Base-by-base conservation (phyloP, 2,888 invertebrate species). In the Charanyca ferruginea region DNA sequence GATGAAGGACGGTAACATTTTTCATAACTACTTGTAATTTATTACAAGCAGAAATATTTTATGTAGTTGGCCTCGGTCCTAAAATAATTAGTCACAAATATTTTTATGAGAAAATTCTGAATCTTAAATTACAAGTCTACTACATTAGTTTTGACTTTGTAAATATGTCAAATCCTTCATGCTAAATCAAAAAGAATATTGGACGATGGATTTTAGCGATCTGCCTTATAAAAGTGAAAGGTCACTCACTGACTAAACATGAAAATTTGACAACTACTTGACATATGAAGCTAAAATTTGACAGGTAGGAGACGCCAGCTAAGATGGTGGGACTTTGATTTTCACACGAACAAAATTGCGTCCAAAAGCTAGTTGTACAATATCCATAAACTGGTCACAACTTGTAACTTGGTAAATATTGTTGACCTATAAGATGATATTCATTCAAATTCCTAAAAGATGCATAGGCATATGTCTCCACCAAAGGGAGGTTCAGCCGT, bases 31-130 rank as follows among this genome's bases (percentile, higher is more conserved):
- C 35, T 28, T 11, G 6, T 74, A 42, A 75, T 60, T 67, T 75
- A 67, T 67, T 48, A 58, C 53, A 57, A 41, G 57, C 32, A 25
- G 8, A 67, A 38, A 45, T 58, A 62, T 57, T 68, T 69, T 25
- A 51, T 42, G 54, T 59, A 11, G 44, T 59, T 77, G 65, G 16
- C 54, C 38, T 77, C 59, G 51, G 38, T 35, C 32, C 47, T 51
- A 59, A 71, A 73, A 71, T 77, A 47, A 32, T 77, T 35, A 53
- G 38, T 57, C 41, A 49, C 28, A 54, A 71, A 47, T 55, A 59
- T 71, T 59, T 59, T 52, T 32, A 49, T 68, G 61, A 45, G 35
- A 66, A 52, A 51, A 47, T 64, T 72, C 35, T 5, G 41, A 47
- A 72, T 72, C 9, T 9, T n/a, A 42, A 68, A 42, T 23, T 13